Percentiles rank a stretch among this genome's conserved stretches.
phyloP scores from a whole-genome alignment of 2,888 invertebrate species.

The Amblyteles armatorius region DNA sequence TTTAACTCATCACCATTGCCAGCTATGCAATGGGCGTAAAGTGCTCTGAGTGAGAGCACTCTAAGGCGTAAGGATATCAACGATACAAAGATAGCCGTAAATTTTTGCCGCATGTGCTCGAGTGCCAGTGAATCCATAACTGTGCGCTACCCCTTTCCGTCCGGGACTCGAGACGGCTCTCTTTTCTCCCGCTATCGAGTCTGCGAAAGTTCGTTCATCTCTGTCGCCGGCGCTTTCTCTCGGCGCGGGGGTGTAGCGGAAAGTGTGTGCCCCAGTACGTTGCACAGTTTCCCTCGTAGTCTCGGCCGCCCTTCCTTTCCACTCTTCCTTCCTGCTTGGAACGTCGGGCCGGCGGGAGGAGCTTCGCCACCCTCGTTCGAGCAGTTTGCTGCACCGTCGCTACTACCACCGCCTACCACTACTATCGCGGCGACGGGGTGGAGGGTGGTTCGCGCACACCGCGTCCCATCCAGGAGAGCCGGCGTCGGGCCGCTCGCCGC shows the following conservation, averaged over 20 bases:
- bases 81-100: too few relatives aligned
- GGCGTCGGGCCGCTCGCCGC: constrained; percentile 72
- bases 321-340: constrained; percentile 49
- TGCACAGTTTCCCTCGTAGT: constrained; percentile 82
- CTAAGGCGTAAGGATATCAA: too few relatives aligned
- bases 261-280: constrained; percentile 81
- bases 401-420: background rate
- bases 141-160: background rate
- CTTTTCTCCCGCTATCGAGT: constrained; percentile 6
- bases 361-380: constrained; percentile 80
- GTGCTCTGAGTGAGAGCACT: too few relatives aligned
- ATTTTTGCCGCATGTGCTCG: too few relatives aligned
- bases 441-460: too few relatives aligned
- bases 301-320: constrained; percentile 60
- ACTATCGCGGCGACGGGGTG: background rate
- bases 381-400: constrained; percentile 84
- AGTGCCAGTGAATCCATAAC: background rate
- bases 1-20: too few relatives aligned
- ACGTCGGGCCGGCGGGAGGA: background rate
- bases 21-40: too few relatives aligned
- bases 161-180: constrained; percentile 15
- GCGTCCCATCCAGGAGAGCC: constrained; percentile 40
- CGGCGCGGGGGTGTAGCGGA: constrained; percentile 41
- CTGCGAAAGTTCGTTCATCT: constrained; percentile 30
- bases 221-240: constrained; percentile 30